Base-by-base conservation (phyloP, 2,888 invertebrate genomes). In the Stenodera caucasica region DNA sequence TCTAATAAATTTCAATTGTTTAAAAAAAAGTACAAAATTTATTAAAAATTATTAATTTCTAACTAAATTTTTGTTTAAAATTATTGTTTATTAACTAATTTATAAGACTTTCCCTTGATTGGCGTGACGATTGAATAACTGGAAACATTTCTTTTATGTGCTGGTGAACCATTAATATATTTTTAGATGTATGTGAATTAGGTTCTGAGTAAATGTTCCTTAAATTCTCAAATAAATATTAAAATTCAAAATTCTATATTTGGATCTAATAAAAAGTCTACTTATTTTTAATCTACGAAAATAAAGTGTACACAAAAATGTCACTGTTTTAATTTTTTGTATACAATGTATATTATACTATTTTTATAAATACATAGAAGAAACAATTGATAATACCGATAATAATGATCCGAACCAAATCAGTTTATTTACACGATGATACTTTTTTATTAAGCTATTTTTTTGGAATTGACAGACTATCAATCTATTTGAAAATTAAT, bases 291-390 rank as follows among this genome's bases (percentile, higher is more conserved):
- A 18, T 40, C 9, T 26, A 26, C 5, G 26, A 5, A 26, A 26
- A 26, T 4, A 4, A 26, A 26, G 5, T 26, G 5, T 26, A 26
- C 5, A 26, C 5, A 26, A 26, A 26, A 26, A 26, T 29, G 49
- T n/a, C 50, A 49, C 32, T 53, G 23, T 29, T 54, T 53, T 54
- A 32, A 32, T 49, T 49, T 26, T 55, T 49, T 53, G 35, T 33
- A 51, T 40, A 35, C 29, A 15, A 14, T 58, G 37, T 58, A 54
- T 50, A 58, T 58, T 50, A 21, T 33, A 50, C 58, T 58, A 58
- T 58, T 58, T 58, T 58, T 58, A 40, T 58, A 58, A 54, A 29
- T 29, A 23, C 26, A 51, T 2, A 51, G n/a, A 11, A 40, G 5
- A 40, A 40, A 40, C 37, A 37, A 6, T 4, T 29, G 29, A 26